Evolutionary conservation across 64 coral and sea anemone species (phyloP).

Genomic region (Platygyra sinensis): DNA sequence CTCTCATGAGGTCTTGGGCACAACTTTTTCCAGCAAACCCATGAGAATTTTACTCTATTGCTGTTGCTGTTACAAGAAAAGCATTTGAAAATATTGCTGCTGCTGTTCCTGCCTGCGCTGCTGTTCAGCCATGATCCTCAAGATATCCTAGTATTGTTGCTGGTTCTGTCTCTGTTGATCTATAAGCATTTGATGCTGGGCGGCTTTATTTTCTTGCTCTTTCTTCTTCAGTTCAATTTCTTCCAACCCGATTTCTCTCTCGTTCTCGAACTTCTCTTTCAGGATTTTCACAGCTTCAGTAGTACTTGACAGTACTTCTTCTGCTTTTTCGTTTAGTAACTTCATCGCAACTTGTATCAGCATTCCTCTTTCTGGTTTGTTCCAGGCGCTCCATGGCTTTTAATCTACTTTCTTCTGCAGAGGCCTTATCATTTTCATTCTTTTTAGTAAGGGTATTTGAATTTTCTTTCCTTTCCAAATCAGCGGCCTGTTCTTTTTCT

Average conservation of each 20-base stretch:
- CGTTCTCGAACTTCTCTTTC: slow-evolving; percentile 44
- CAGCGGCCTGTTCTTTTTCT: slow-evolving; percentile 58
- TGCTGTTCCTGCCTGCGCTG: slow-evolving; percentile 55
- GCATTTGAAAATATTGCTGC: slow-evolving; percentile 57
- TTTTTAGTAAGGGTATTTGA: slow-evolving; percentile 59
- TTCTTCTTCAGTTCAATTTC: slow-evolving; percentile 50
- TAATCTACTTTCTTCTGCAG: slow-evolving; percentile 41
- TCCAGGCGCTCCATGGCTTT: slow-evolving; percentile 49
- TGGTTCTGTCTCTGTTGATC: slow-evolving; percentile 56
- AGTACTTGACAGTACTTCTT: too few species aligned
- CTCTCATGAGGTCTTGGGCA: slow-evolving; percentile 24
- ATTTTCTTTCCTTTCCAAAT: slow-evolving; percentile 69
- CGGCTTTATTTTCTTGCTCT: slow-evolving; percentile 55
- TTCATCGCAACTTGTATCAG: slow-evolving; percentile 37
- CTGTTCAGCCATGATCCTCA: slow-evolving; percentile 54
- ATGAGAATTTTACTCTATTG: slow-evolving; percentile 22
- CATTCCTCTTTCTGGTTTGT: slow-evolving; percentile 62
- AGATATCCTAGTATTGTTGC: slow-evolving; percentile 45
- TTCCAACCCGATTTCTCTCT: slow-evolving; percentile 28
- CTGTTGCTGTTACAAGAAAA: slow-evolving; percentile 55
- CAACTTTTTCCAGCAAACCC: slow-evolving; percentile 19
- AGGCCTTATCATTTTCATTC: slow-evolving; percentile 44
- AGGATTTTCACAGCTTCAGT: slow-evolving; percentile 56
- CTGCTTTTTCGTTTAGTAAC: slow-evolving; percentile 25
- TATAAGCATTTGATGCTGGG: slow-evolving; percentile 40